Evolutionary conservation across 2,888 invertebrate genomes (phyloP), one percentile per base, ranked within the genome.

Genomic region (Baccha elongata): DNA sequence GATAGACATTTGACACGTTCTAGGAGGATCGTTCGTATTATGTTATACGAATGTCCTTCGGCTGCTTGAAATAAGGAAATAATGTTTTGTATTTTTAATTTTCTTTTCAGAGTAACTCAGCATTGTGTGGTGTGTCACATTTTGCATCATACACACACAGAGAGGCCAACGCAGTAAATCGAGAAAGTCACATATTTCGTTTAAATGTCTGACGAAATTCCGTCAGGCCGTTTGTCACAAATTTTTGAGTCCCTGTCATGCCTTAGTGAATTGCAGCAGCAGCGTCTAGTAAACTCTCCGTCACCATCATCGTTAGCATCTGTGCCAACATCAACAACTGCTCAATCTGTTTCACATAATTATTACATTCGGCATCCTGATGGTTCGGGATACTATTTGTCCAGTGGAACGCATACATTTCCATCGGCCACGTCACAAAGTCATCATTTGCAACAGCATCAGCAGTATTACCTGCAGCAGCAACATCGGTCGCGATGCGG

Each of bases 191-290:
- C n/a, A 52, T 19, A 52, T 60, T 42, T 50, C 35, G 52, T 84
- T 86, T 86, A 89, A 89, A 93, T 93, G 93, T 92, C 93, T 87
- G 93, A 93, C 91, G 93, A 93, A 90, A 92, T 94, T 88, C 91
- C 92, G 87, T 93, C 94, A 90, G 93, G 95, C 88, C 93, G 96
- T 88, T 91, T 96, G 90, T 96, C 96, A 90, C 95, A 96, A 92
- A 94, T 95, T 87, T 95, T 95, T 90, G 96, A 96, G 91, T 96
- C 96, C 86, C 92, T 96, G 88, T 93, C 95, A 85, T 92, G 95
- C 90, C 92, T 96, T 85, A 94, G 94, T 90, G 94, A 95, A 89
- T 91, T 93, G 86, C 93, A 93, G 86, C 85, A 86, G 29, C 86
- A 86, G 29, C 86, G 84, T 40, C 84, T 85, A 48, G 86, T 86